phyloP scores from a whole-genome alignment of 53 echinoderm and acorn worm species.

The Apostichopus leukothele region DNA sequence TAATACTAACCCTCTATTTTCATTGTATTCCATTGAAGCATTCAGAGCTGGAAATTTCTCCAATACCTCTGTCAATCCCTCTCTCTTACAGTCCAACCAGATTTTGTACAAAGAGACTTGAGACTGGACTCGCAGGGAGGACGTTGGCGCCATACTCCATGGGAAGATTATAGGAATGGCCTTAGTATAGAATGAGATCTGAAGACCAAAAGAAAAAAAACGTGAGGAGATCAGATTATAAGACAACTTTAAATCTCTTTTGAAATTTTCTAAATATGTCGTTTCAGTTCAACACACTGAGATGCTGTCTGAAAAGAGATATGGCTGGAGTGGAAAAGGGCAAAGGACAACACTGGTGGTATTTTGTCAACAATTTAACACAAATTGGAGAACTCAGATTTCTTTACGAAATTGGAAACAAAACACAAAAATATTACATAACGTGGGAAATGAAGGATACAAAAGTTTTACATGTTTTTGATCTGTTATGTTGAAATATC shows the following conservation, averaged over 20 bases:
- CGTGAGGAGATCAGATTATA: background rate
- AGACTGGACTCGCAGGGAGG: conserved; percentile 71
- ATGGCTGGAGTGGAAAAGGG: no score
- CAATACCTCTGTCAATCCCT: conserved; percentile 51
- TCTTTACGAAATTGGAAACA: background rate
- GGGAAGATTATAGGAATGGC: conserved; percentile 74
- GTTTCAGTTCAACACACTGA: no score
- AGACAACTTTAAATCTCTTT: background rate
- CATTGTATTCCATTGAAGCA: conserved; percentile 75
- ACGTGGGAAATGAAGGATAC: no score
- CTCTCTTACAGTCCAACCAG: conserved; percentile 75
- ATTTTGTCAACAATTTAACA: no score
- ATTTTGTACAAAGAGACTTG: conserved; percentile 75
- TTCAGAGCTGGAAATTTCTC: conserved; percentile 68
- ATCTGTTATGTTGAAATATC: no score
- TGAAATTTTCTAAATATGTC: no score
- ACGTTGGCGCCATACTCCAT: conserved; percentile 70
- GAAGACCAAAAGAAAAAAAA: background rate
- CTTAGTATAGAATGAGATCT: conserved; percentile 72
- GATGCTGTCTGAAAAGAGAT: no score
- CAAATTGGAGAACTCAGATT: background rate
- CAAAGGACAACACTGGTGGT: no score
- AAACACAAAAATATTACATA: no score
- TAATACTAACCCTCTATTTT: conserved; percentile 65
- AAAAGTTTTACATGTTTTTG: no score